These are phyloP conservation scores for Chloropsis hardwickii DNA, from an alignment of 2,113 vertebrate species.

Conservation along the genomic window DNA sequence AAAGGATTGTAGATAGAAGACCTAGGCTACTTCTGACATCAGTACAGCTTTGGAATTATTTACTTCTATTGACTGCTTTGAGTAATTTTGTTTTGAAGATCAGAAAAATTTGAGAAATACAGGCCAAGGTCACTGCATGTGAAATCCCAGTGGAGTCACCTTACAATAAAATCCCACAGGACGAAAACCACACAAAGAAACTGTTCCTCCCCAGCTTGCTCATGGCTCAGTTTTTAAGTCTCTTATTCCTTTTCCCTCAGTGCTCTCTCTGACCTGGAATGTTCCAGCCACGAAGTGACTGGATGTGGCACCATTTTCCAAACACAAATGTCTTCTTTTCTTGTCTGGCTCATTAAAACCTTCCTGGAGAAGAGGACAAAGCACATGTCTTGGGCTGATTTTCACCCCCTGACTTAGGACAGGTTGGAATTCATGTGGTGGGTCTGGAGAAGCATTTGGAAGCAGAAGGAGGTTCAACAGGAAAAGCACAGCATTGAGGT, in stretches of 20 bases:
- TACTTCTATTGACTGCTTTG: background rate
- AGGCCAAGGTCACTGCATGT: background rate
- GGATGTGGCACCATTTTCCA: background rate
- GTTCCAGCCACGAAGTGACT: background rate
- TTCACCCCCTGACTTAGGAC: background rate
- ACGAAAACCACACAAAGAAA: background rate
- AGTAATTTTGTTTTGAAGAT: background rate
- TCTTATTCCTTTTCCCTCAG: background rate
- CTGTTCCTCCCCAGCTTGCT: background rate
- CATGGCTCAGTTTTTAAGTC: background rate
- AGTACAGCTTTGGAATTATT: background rate
- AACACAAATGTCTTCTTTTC: background rate
- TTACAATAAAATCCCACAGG: background rate
- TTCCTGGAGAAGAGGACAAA: background rate
- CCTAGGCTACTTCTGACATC: background rate
- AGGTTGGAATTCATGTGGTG: background rate
- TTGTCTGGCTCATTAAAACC: background rate
- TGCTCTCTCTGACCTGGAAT: background rate
- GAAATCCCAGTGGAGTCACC: background rate
- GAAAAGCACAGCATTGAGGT: background rate
- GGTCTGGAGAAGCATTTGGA: background rate
- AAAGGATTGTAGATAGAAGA: background rate
- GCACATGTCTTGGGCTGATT: background rate
- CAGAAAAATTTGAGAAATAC: background rate
- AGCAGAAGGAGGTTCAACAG: background rate